Evolutionary conservation across 2,113 vertebrate genomes (phyloP).

Genomic region (Kryptolebias marmoratus): DNA sequence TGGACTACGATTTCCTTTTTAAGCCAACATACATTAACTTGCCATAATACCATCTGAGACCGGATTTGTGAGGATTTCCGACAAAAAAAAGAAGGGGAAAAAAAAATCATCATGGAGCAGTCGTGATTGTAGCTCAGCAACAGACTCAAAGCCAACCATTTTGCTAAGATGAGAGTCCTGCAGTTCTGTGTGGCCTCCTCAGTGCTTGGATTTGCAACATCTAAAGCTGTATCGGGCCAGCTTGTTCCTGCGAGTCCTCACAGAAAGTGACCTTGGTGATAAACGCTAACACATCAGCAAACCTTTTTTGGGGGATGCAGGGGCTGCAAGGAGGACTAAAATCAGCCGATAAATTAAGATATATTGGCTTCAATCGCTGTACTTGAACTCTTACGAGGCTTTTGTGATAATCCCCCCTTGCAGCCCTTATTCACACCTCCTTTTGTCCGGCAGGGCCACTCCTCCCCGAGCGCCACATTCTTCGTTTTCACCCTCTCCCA

Average conservation of each 20-base stretch:
- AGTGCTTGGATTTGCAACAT: background rate
- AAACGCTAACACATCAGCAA: slow-evolving; percentile 5
- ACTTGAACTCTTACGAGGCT: slow-evolving; percentile 13
- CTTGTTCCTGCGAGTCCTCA: slow-evolving; percentile 1
- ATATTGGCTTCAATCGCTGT: background rate
- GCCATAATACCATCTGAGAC: background rate
- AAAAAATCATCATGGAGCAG: background rate
- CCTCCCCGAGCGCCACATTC: slow-evolving; percentile 2
- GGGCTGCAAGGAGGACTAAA: background rate
- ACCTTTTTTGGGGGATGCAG: slow-evolving; percentile 1
- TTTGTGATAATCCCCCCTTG: slow-evolving; percentile 5
- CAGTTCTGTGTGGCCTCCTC: background rate
- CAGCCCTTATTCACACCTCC: slow-evolving; percentile 8
- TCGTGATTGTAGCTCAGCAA: background rate
- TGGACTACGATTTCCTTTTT: background rate
- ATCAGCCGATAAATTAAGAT: slow-evolving; percentile 1
- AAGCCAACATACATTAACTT: background rate
- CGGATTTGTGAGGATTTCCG: background rate
- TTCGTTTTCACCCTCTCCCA: slow-evolving; percentile 7
- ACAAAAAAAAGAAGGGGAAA: no score
- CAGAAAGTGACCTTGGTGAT: slow-evolving; percentile 16
- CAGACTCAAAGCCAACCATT: background rate
- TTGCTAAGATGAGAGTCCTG: background rate
- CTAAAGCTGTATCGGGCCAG: background rate
- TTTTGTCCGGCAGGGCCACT: slow-evolving; percentile 15